Conservation (phyloP, 2,888 invertebrate genomes). For the Leptopilina myrica region DNA sequence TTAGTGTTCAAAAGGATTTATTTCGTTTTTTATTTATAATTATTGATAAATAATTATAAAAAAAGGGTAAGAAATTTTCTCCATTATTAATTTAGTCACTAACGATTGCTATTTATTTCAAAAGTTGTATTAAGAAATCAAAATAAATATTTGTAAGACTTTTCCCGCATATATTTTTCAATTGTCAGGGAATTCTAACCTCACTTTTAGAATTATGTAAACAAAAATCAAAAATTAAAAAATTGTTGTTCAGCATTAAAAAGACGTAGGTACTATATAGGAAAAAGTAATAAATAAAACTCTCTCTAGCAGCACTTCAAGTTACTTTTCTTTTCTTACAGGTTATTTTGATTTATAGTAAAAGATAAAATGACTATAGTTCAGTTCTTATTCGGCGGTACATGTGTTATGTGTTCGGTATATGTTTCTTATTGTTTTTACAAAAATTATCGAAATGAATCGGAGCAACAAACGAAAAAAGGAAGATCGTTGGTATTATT, state of each 20-base stretch:
- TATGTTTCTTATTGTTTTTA: slow-evolving; percentile 43
- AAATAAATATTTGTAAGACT: too few species aligned
- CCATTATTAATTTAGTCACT: not conserved
- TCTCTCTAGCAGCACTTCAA: too few species aligned
- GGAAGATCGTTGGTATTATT: slow-evolving; percentile 66
- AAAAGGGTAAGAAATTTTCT: not conserved
- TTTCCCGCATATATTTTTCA: too few species aligned
- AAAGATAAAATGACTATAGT: too few species aligned
- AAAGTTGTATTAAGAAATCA: too few species aligned
- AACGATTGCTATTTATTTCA: not conserved
- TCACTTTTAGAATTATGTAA: slow-evolving; percentile 7
- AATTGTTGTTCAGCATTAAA: not conserved
- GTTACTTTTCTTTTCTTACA: not conserved
- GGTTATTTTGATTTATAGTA: too few species aligned
- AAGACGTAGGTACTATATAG: too few species aligned
- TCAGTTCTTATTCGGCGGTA: too few species aligned
- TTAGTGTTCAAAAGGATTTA: too few species aligned
- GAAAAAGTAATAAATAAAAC: too few species aligned
- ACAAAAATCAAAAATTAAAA: not conserved
- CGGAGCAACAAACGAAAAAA: slow-evolving; percentile 27
- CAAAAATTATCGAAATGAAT: slow-evolving; percentile 42
- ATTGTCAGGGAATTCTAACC: not conserved
- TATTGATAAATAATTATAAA: too few species aligned
- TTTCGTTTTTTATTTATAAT: too few species aligned
- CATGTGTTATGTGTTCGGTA: not conserved